Percentiles rank a stretch among this genome's conserved stretches.
Evolutionary conservation across 1,140 invertebrate genomes (phyloP).

Genomic region (Oedothorax gibbosus): DNA sequence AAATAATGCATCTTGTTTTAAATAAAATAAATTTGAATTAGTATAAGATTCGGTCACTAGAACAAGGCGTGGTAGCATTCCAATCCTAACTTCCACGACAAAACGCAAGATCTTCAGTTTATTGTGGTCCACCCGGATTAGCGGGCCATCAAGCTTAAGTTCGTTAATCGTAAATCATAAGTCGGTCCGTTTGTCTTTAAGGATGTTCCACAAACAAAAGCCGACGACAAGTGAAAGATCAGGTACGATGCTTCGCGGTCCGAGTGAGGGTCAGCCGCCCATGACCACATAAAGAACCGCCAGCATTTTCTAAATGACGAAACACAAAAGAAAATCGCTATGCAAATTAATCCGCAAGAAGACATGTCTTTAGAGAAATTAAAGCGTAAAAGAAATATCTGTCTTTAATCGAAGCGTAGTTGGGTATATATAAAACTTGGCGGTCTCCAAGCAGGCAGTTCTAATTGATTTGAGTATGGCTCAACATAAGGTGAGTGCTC

Average conservation of each 20-base stretch:
- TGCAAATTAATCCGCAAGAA: conserved; percentile 47
- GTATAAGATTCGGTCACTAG: too few species aligned
- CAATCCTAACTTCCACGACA: background rate
- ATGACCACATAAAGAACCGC: conserved; percentile 21
- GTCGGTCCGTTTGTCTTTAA: conserved; percentile 33
- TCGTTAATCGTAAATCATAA: conserved; percentile 52
- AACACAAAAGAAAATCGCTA: conserved; percentile 36
- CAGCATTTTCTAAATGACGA: conserved; percentile 20
- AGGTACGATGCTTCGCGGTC: background rate
- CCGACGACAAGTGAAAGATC: conserved; percentile 12
- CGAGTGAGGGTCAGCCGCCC: background rate
- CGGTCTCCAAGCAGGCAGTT: too few species aligned
- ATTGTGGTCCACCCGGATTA: conserved; percentile 3
- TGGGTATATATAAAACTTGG: conserved; percentile 2
- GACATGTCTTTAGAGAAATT: background rate
- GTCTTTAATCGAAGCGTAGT: conserved; percentile 50
- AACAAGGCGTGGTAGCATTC: conserved; percentile 29
- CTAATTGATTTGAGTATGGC: too few species aligned
- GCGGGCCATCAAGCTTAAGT: conserved; percentile 44
- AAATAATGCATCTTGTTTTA: too few species aligned
- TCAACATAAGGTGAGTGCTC: too few species aligned
- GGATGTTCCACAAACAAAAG: conserved; percentile 25
- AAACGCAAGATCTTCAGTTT: too few species aligned
- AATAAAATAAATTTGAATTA: too few species aligned
- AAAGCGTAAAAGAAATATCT: conserved; percentile 4